Base-by-base conservation (phyloP, 2,113 vertebrate genomes). In the Sitta europaea region DNA sequence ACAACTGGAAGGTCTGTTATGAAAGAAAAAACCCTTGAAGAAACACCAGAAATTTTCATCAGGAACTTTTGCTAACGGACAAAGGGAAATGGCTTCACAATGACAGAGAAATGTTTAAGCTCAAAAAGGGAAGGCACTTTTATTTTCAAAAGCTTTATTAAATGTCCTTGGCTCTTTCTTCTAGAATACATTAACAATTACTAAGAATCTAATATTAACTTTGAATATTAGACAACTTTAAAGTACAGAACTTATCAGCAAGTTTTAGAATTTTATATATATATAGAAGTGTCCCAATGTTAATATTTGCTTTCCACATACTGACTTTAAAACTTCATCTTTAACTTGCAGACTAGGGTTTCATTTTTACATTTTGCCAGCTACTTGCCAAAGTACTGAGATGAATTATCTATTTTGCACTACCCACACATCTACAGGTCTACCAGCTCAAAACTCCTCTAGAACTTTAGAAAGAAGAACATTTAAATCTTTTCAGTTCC, bases 251-350 rank as follows among this genome's bases (percentile, higher is more conserved):
- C 0, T n/a, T 5, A 28, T 5, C 53, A 25, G 8, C 2, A 94
- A 71, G 15, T 51, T 45, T 58, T 5, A 4, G 27, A 71, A 58
- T 71, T 84, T 77, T n/a, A n/a, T 58, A 33, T 43, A 8, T 38
- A 10, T 14, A 33, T 10, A 35, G 3, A 78, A 40, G 0, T 15
- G 1, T 48, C 6, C 6, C 0, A 0, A 31, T 78, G 22, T n/a
- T 43, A 82, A 24, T 48, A 65, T 65, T 76, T 83, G 2, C 21
- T 29, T 86, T 85, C 25, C 6, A 42, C 15, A 45, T 10, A 24
- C 11, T 40, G 22, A 57, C 11, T 87, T 85, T 18, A 72, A 88
- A 71, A 38, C 4, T 78, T 45, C 40, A 59, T 51, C 14, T 67
- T 17, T 38, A 85, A 45, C 42, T 71, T 70, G 45, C 27, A 70